Evolutionary conservation across 2,888 invertebrate species (phyloP), one percentile per base, ranked within the genome.

Genomic region (Melinaea marsaeus): DNA sequence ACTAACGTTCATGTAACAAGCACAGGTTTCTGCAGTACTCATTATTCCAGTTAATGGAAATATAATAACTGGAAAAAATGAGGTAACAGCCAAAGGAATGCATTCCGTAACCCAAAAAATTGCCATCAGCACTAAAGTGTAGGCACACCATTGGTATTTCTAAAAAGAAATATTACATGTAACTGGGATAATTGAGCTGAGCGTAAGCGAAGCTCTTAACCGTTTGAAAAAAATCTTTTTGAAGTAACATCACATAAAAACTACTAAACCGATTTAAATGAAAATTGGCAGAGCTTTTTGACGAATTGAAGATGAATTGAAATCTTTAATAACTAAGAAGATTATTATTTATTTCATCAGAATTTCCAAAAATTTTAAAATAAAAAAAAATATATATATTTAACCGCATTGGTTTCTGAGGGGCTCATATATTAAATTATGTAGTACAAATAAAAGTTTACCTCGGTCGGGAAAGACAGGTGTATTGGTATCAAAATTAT

Each of bases 51-150:
- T 91, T n/a, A 95, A 66, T 0, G 96, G 96, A 74, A 96, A 96
- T 22, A 95, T 91, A 1, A 95, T 83, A 72, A 96, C 92, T 0
- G 96, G 96, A n/a, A 96, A 86, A 71, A 96, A 92, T 0, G 95
- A 94, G 0, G 96, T 96, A 0, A 96, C 90, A 0, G 96, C 93
- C 34, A 96, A 82, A 0, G 96, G 96, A 57, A 96, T 81, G 0
- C 94, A 94, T 82, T 96, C 96, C 2, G 94, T 93, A 60, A 96
- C 94, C 96, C 96, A 96, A 77, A 91, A 95, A 46, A 94, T 81
- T 0, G 95, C 94, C 96, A 96, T 96, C 51, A 96, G 73, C 0
- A 93, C 75, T 0, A 96, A 92, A 13, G 95, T 93, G 79, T 94
- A 96, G 42, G 94, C 93, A 76, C 95, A 95, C 87, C 94, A 86